Evolutionary conservation across 2,113 vertebrate species (phyloP).

Genomic region (Chlorocebus sabaeus): DNA sequence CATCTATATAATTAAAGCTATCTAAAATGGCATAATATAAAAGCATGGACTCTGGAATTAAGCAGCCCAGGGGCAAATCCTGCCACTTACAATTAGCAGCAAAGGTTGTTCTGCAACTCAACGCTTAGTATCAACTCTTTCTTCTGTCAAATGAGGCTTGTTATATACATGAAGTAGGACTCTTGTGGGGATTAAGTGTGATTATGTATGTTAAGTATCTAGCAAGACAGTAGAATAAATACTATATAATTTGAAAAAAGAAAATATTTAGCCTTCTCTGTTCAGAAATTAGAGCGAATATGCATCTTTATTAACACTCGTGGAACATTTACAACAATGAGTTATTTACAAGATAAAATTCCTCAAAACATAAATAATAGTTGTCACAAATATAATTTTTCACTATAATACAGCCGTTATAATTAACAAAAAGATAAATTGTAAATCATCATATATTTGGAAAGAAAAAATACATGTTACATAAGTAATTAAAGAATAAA

Average conservation of each 20-base stretch:
- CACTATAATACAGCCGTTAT: background rate
- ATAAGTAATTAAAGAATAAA: background rate
- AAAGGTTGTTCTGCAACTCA: background rate
- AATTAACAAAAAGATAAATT: background rate
- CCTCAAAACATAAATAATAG: background rate
- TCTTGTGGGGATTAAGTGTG: background rate
- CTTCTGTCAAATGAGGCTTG: background rate
- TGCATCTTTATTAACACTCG: background rate
- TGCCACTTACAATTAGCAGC: background rate
- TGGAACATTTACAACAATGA: background rate
- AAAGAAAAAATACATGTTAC: background rate
- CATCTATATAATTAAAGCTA: background rate
- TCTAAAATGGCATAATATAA: background rate
- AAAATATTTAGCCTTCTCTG: too few relatives aligned
- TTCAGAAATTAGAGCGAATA: background rate
- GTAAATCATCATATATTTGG: background rate
- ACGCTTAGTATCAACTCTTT: background rate
- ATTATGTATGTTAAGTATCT: background rate
- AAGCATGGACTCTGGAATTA: background rate
- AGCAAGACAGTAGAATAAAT: background rate
- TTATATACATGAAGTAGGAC: background rate
- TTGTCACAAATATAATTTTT: background rate
- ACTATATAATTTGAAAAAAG: background rate
- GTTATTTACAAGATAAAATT: background rate
- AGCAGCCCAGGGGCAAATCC: background rate